phyloP scores from a whole-genome alignment of 2,888 invertebrate genomes.

The Abscondita cerata region DNA sequence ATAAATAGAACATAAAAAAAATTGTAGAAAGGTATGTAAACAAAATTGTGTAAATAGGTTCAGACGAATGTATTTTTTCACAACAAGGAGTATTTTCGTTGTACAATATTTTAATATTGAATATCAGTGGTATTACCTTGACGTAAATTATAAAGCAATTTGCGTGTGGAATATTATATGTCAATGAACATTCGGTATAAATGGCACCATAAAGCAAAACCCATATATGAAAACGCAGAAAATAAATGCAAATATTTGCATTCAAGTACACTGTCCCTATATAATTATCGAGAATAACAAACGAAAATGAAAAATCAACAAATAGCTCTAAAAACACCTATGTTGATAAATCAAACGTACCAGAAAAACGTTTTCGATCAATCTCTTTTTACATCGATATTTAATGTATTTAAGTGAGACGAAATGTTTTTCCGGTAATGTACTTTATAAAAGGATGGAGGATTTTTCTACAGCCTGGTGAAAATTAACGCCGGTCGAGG shows the following conservation, averaged over 20 bases:
- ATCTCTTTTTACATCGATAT: conserved; percentile 29
- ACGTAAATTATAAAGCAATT: conserved; percentile 31
- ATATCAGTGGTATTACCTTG: conserved; percentile 8
- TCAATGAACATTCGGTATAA: conserved; percentile 28
- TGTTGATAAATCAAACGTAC: conserved; percentile 44
- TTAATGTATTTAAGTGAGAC: conserved; percentile 34
- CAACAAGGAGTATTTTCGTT: conserved; percentile 3
- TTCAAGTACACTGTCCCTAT: conserved; percentile 29
- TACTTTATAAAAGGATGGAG: conserved; percentile 19
- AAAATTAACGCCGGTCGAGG: conserved; percentile 49
- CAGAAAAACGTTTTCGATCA: conserved; percentile 36
- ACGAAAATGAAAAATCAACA: conserved; percentile 47
- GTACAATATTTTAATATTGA: conserved; percentile 14
- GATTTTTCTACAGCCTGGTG: conserved; percentile 49
- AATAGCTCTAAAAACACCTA: conserved; percentile 49
- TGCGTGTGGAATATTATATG: conserved; percentile 30
- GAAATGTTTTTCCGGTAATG: conserved; percentile 37
- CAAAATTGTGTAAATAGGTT: too few relatives aligned
- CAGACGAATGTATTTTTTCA: too few relatives aligned
- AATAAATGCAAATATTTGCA: conserved; percentile 35
- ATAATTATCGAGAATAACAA: conserved; percentile 32
- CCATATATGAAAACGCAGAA: conserved; percentile 29
- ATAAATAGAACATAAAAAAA: too few relatives aligned
- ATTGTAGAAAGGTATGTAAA: too few relatives aligned
- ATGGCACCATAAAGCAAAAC: conserved; percentile 32